Evolutionary conservation across 2,888 invertebrate genomes (phyloP).

Genomic region (Serripes groenlandicus): DNA sequence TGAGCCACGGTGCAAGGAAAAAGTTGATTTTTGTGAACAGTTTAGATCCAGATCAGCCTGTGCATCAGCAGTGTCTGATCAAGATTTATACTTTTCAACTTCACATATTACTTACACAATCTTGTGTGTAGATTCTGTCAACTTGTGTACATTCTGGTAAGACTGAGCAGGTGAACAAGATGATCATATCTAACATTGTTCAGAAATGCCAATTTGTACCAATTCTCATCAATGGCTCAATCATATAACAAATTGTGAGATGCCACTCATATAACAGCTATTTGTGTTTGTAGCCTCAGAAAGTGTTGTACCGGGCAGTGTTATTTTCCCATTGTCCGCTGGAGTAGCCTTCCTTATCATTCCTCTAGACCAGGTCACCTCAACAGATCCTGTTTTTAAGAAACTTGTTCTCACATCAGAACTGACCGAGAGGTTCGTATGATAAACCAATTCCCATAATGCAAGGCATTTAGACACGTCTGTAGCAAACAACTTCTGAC

Average conservation of each 20-base stretch:
- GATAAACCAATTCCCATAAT: background rate
- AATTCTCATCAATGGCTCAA: background rate
- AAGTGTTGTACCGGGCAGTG: constrained; percentile 53
- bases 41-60: no score
- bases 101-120: no score
- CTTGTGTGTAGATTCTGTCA: no score
- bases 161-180: no score
- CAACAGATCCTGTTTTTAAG: constrained; percentile 16
- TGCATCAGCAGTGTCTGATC: no score
- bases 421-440: constrained; percentile 41
- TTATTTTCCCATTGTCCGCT: constrained; percentile 59
- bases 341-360: constrained; percentile 57
- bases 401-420: constrained; percentile 38
- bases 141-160: no score
- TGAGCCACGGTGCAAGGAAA: no score
- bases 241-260: background rate
- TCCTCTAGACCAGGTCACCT: constrained; percentile 37
- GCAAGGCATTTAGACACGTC: no score
- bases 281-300: constrained; percentile 54
- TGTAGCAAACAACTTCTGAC: background rate
- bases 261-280: background rate
- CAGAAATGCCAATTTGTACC: background rate
- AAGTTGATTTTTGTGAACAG: no score
- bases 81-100: no score
- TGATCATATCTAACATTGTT: background rate